Percentiles rank a stretch among this genome's conserved stretches.
phyloP scores from a whole-genome alignment of 2,113 vertebrate genomes.

The Eonycteris spelaea region DNA sequence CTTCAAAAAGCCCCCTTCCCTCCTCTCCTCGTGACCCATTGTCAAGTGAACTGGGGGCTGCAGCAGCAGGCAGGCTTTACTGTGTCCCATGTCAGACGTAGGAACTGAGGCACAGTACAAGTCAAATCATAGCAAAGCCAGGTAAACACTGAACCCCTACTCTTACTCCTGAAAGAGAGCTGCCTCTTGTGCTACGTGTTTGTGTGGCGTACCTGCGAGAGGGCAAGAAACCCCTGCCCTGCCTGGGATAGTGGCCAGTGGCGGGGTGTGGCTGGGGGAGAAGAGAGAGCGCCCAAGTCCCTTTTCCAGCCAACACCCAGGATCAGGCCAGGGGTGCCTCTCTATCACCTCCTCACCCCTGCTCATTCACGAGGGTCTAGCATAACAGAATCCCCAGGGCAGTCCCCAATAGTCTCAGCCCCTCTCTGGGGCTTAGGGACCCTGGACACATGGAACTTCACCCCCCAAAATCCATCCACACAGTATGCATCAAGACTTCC shows the following conservation, averaged over 20 bases:
- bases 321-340: background rate
- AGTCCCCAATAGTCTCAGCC: background rate
- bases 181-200: background rate
- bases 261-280: background rate
- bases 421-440: background rate
- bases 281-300: background rate
- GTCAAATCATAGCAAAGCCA: background rate
- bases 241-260: background rate
- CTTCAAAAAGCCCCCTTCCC: background rate
- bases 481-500: background rate
- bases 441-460: background rate
- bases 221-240: background rate
- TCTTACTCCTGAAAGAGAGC: background rate
- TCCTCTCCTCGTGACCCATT: background rate
- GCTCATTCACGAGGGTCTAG: background rate
- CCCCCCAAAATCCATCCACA: background rate
- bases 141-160: background rate
- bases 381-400: background rate
- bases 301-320: background rate
- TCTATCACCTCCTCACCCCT: background rate
- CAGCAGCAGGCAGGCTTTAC: background rate
- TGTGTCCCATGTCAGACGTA: background rate
- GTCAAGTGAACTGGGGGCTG: background rate
- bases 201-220: background rate
- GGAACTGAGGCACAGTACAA: background rate